Evolutionary conservation across 2,797 vertebrate genomes (phyloP).

Genomic region (Poeciliopsis paucimaculata): DNA sequence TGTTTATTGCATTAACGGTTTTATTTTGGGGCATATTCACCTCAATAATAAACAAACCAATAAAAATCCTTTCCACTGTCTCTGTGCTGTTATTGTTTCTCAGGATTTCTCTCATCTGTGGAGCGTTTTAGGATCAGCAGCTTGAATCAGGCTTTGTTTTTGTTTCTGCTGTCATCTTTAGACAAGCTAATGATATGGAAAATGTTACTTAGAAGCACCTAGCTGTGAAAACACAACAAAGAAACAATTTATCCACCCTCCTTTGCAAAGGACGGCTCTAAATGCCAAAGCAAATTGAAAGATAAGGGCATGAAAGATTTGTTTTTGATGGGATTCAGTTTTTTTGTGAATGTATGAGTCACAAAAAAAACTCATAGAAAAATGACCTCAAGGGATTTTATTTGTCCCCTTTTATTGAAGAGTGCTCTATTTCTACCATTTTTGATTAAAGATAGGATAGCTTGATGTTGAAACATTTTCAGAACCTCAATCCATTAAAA

Average conservation of each 20-base stretch:
- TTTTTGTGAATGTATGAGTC: slow-evolving; percentile 12
- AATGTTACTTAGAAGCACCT: slow-evolving; percentile 47
- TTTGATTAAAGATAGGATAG: neutral
- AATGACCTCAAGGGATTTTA: neutral
- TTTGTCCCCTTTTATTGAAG: neutral
- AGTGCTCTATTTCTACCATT: neutral
- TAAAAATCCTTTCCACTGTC: slow-evolving; percentile 41
- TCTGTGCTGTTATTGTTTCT: slow-evolving; percentile 18
- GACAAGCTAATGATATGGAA: slow-evolving; percentile 70
- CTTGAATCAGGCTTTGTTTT: slow-evolving; percentile 13
- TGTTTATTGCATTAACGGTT: neutral
- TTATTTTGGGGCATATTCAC: slow-evolving; percentile 4
- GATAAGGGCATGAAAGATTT: slow-evolving; percentile 58
- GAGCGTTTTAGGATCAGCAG: slow-evolving; percentile 4
- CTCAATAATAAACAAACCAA: slow-evolving; percentile 27
- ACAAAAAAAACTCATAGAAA: neutral
- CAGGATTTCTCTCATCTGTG: slow-evolving; percentile 7
- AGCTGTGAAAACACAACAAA: slow-evolving; percentile 5
- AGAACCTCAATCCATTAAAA: neutral
- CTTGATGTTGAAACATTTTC: neutral
- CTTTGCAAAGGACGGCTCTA: slow-evolving; percentile 59
- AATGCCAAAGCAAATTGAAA: slow-evolving; percentile 54
- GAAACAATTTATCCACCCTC: slow-evolving; percentile 47
- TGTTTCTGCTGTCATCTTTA: slow-evolving; percentile 19
- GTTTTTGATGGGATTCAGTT: slow-evolving; percentile 30